Conservation (phyloP, 1,140 invertebrate genomes). For the Sesamia nonagrioides region DNA sequence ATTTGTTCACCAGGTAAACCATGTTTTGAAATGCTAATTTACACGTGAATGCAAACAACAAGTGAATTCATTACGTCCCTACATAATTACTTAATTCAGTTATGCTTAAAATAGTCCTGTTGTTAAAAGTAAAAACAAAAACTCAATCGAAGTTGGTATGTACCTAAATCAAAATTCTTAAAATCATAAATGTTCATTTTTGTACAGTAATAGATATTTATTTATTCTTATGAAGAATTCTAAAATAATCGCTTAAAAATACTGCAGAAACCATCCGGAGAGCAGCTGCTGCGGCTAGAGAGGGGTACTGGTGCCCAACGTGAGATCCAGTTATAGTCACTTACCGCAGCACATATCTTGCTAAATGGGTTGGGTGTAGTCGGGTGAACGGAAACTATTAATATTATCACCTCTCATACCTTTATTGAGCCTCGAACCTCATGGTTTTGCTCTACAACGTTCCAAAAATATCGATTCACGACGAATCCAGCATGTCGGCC, state of each 20-base stretch:
- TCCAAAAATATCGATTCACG: slow-evolving; percentile 87
- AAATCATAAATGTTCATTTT: no score
- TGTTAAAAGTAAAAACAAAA: no score
- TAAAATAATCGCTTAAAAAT: no score
- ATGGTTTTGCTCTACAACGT: slow-evolving; percentile 83
- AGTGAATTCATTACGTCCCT: slow-evolving; percentile 19
- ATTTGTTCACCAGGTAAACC: not conserved
- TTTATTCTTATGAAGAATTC: no score
- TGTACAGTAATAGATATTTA: no score
- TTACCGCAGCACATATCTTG: not conserved
- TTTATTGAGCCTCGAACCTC: slow-evolving; percentile 83
- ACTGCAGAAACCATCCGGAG: not conserved
- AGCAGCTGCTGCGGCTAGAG: slow-evolving; percentile 28
- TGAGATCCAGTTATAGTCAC: slow-evolving; percentile 39
- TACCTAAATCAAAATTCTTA: not conserved
- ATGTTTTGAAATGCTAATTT: slow-evolving; percentile 38
- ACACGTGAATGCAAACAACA: slow-evolving; percentile 37
- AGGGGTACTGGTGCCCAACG: slow-evolving; percentile 55
- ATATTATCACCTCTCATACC: slow-evolving; percentile 77
- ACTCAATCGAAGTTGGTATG: no score
- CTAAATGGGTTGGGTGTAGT: slow-evolving; percentile 47
- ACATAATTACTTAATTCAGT: not conserved
- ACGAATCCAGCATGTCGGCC: slow-evolving; percentile 86
- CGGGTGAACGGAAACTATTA: slow-evolving; percentile 58
- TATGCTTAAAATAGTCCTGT: not conserved